phyloP scores from a whole-genome alignment of 1,140 invertebrate species.

The Polypedilum vanderplanki region DNA sequence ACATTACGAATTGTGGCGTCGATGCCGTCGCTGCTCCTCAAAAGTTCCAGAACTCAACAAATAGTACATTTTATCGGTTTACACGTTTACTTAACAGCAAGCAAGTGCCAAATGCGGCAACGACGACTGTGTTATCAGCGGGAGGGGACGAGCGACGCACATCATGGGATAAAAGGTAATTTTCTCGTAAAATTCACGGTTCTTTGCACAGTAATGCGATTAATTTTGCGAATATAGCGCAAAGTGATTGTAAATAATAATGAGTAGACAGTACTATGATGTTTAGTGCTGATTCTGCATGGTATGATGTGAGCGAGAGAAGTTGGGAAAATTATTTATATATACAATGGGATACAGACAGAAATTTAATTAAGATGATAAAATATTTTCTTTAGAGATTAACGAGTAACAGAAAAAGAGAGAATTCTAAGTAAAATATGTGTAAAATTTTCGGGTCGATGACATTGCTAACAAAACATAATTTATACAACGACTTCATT shows the following conservation, averaged over 20 bases:
- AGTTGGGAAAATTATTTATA: too few relatives aligned
- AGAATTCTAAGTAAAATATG: too few relatives aligned
- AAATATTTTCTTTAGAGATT: background rate
- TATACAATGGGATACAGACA: background rate
- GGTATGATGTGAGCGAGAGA: too few relatives aligned
- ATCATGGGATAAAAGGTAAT: constrained; percentile 12
- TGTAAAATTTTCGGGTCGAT: too few relatives aligned
- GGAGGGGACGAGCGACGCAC: background rate
- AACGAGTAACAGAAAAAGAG: background rate
- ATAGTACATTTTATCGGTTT: constrained; percentile 12
- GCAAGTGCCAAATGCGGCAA: background rate
- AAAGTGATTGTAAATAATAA: too few relatives aligned
- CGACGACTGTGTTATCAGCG: too few relatives aligned
- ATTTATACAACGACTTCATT: too few relatives aligned
- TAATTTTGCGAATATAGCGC: background rate
- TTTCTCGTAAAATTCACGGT: background rate
- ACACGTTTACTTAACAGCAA: constrained; percentile 17
- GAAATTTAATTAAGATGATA: constrained; percentile 15
- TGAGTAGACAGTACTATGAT: too few relatives aligned
- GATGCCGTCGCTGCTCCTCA: background rate
- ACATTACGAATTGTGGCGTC: background rate
- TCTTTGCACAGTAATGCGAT: background rate
- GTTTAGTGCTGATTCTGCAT: too few relatives aligned
- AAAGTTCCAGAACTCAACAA: background rate
- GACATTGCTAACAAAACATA: too few relatives aligned